These are phyloP conservation scores for Eilema griseolum DNA, from an alignment of 2,888 invertebrate genomes.

Conservation along the genomic window DNA sequence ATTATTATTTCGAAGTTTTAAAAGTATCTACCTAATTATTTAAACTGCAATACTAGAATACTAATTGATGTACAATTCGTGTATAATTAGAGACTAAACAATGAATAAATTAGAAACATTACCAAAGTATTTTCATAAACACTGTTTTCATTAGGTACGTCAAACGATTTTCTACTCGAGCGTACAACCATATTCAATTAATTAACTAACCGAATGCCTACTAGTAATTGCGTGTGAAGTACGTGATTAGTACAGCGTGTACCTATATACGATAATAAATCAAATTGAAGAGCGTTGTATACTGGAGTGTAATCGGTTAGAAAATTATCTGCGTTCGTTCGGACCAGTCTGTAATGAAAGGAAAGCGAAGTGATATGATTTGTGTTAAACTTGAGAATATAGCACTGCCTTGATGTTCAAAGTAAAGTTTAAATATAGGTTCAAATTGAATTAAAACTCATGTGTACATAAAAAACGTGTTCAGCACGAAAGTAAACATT, in stretches of 20 bases:
- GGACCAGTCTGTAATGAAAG: constrained; percentile 16
- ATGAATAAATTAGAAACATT: not conserved
- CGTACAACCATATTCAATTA: not conserved
- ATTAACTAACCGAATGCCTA: not conserved
- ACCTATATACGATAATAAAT: constrained; percentile 18
- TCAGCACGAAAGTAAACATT: too few relatives aligned
- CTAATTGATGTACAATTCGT: too few relatives aligned
- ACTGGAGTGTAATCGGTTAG: constrained; percentile 29
- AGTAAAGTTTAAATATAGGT: not conserved
- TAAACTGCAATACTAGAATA: too few relatives aligned
- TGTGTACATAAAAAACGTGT: too few relatives aligned
- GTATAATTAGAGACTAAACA: too few relatives aligned
- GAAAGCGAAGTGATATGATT: constrained; percentile 1
- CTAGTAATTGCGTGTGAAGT: constrained; percentile 1
- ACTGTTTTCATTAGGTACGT: not conserved
- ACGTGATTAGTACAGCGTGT: constrained; percentile 4
- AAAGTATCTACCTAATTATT: too few relatives aligned
- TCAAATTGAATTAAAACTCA: too few relatives aligned
- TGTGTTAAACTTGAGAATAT: not conserved
- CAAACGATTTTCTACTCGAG: not conserved
- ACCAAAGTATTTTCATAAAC: not conserved
- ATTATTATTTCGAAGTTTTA: too few relatives aligned
- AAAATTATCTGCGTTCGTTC: constrained; percentile 11
- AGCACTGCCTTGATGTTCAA: not conserved
- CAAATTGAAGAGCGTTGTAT: constrained; percentile 17